Percentiles rank a stretch among this genome's conserved stretches.
Conservation (phyloP, 2,888 invertebrate genomes). For the Hypolimnas misippus region DNA sequence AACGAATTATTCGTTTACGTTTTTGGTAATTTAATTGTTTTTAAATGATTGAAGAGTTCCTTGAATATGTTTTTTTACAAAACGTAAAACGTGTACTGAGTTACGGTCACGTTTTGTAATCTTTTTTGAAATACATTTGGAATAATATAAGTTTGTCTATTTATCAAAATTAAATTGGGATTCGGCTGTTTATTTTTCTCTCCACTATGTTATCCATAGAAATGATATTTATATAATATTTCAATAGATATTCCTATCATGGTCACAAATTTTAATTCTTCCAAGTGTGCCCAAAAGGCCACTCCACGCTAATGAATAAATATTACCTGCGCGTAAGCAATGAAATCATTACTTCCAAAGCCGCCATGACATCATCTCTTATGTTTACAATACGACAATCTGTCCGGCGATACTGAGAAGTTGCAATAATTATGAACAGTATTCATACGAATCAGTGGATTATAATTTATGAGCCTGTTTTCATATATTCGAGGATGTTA, state of each 20-base stretch:
- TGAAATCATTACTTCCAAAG: conserved; percentile 39
- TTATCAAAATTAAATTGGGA: too few species aligned
- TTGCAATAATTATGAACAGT: too few species aligned
- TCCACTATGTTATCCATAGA: background rate
- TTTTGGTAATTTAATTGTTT: background rate
- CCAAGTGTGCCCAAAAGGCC: background rate
- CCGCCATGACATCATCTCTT: conserved; percentile 37
- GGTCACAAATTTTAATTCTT: background rate
- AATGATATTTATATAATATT: background rate
- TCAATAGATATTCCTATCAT: too few species aligned
- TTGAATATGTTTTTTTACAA: too few species aligned
- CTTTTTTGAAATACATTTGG: too few species aligned
- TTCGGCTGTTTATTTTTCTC: too few species aligned
- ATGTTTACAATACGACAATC: conserved; percentile 29
- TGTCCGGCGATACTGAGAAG: conserved; percentile 21
- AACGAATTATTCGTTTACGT: background rate
- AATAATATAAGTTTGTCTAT: too few species aligned
- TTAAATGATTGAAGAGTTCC: background rate
- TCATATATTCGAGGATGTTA: background rate
- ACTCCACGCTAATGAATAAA: background rate
- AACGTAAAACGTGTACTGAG: too few species aligned
- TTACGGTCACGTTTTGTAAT: too few species aligned
- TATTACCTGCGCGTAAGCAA: conserved; percentile 15
- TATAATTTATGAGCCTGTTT: background rate
- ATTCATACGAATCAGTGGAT: background rate